Percentiles rank a stretch among this genome's conserved stretches.
Conservation (phyloP, 2,888 invertebrate genomes). For the Coelinius sp. region DNA sequence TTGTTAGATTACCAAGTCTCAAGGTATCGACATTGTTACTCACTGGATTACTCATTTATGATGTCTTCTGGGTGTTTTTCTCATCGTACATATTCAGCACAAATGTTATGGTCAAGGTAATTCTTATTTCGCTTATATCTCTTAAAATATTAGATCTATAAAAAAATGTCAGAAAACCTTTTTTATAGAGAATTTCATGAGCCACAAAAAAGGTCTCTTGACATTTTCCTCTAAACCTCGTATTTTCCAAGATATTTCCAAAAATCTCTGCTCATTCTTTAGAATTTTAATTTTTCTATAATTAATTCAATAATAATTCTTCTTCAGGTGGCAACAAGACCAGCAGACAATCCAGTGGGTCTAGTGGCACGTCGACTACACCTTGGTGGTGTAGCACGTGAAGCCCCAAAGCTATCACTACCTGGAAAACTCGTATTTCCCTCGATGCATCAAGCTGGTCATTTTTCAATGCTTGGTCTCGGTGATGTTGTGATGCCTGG, state of each 20-base stretch:
- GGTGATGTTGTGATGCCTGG: slow-evolving; percentile 97
- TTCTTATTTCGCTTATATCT: too few relatives aligned
- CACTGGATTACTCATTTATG: slow-evolving; percentile 94
- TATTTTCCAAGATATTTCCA: background rate
- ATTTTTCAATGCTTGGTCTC: slow-evolving; percentile 95
- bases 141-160: too few relatives aligned
- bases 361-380: slow-evolving; percentile 94
- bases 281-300: too few relatives aligned
- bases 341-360: slow-evolving; percentile 94
- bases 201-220: too few relatives aligned
- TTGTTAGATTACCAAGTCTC: slow-evolving; percentile 94
- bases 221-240: too few relatives aligned
- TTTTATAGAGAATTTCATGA: too few relatives aligned
- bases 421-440: slow-evolving; percentile 98
- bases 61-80: slow-evolving; percentile 99
- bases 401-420: slow-evolving; percentile 94
- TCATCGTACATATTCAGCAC: slow-evolving; percentile 98
- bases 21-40: slow-evolving; percentile 95
- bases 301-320: background rate
- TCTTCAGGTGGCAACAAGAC: slow-evolving; percentile 81
- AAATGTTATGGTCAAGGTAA: slow-evolving; percentile 98
- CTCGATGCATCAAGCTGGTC: slow-evolving; percentile 95
- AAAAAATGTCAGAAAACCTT: too few relatives aligned
- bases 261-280: too few relatives aligned
- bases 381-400: slow-evolving; percentile 89